Conservation (phyloP, 2,113 vertebrate genomes). For the Oryzias woworae region DNA sequence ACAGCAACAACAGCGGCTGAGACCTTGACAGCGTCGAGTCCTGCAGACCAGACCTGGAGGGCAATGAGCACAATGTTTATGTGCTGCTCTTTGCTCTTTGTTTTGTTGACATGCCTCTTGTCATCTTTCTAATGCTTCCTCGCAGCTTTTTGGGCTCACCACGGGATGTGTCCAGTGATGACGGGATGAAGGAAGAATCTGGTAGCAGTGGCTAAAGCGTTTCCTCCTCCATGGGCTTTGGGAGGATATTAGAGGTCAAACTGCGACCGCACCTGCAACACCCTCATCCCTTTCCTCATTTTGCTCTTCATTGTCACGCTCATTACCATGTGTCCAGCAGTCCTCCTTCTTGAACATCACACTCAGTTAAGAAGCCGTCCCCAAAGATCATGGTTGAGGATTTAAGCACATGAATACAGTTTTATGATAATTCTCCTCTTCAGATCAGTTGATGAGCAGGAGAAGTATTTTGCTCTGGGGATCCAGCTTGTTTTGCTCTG, state of each 20-base stretch:
- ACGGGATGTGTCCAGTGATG: too few relatives aligned
- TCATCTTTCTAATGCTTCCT: conserved; percentile 98
- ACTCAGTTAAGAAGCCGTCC: too few relatives aligned
- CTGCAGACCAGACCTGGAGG: conserved; percentile 83
- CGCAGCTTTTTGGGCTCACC: too few relatives aligned
- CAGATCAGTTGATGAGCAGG: conserved; percentile 96
- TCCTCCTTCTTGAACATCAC: conserved; percentile 79
- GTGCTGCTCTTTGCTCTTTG: conserved; percentile 95
- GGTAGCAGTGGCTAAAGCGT: conserved; percentile 80
- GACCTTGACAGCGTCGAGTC: conserved; percentile 72
- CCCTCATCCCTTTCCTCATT: conserved; percentile 95
- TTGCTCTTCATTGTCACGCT: conserved; percentile 99
- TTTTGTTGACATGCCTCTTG: conserved; percentile 96
- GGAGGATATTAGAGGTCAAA: too few relatives aligned
- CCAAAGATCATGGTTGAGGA: too few relatives aligned
- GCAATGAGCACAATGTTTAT: conserved; percentile 90
- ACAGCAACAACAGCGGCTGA: conserved; percentile 77
- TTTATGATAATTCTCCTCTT: conserved; percentile 4
- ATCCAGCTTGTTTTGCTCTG: conserved; percentile 98
- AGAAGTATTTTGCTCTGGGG: conserved; percentile 95
- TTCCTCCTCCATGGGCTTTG: too few relatives aligned
- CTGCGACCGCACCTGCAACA: too few relatives aligned
- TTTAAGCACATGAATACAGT: too few relatives aligned
- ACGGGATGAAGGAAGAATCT: too few relatives aligned
- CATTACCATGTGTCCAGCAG: conserved; percentile 96